Base-by-base conservation (phyloP, 2,888 invertebrate genomes). In the Philhelius pedissequus region DNA sequence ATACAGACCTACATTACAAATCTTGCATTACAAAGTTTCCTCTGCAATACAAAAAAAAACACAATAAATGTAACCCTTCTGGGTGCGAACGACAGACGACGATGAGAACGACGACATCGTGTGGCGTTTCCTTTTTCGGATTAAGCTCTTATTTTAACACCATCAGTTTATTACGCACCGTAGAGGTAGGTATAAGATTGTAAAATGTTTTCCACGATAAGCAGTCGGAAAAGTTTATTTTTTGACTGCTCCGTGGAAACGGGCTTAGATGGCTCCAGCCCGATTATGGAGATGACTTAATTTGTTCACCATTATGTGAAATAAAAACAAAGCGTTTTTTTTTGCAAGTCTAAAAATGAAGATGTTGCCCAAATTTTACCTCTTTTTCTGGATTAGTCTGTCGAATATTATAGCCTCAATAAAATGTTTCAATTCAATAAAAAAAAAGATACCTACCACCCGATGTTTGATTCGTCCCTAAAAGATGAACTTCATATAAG, bases 311-410 rank as follows among this genome's bases (percentile, higher is more conserved):
- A 62, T 62, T 45, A 32, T n/a, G 13, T 22, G 25, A 25, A 22
- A 25, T 40, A n/a, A 60, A 56, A 20, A 35, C 13, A 15, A 50
- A 50, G 25, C n/a, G 43, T 40, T 15, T 69, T 30, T 27, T 9
- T 4, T 69, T 30, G n/a, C 22, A 15, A 38, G 25, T 5, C n/a
- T 25, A 4, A 6, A 9, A 40, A 40, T 40, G 15, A 40, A 60
- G 9, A 60, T 15, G 4, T 25, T n/a, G 6, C 13, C 32, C 13
- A 8, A 32, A 56, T 5, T 6, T 54, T 20, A 35, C 11, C 35
- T 56, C 13, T 35, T 11, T 62, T 70, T 45, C 45, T 25, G 70
- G 54, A 70, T 77, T 54, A 77, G 77, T 54, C 77, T 73, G 52
- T 43, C 69, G 40, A 27, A 22, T 32, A 40, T 43, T 52, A 69